Conservation (phyloP, 1,140 invertebrate genomes). For the Lepidostoma basale region DNA sequence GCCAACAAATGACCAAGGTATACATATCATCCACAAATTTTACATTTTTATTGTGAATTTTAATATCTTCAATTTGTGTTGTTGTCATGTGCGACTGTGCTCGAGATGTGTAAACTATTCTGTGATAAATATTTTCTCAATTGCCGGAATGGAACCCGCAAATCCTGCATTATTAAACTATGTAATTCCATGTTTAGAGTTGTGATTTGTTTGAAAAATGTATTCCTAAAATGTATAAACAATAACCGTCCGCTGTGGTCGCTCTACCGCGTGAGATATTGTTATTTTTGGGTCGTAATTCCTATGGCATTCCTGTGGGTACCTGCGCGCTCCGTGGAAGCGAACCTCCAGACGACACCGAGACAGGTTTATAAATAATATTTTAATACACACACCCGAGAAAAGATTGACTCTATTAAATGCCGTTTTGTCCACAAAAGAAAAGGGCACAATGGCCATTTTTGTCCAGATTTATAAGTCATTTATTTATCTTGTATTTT, state of each 20-base stretch:
- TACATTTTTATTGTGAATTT: no score
- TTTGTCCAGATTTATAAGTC: conserved; percentile 16
- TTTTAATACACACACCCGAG: conserved; percentile 36
- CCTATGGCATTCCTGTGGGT: conserved; percentile 7
- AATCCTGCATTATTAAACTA: no score
- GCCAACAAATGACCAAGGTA: no score
- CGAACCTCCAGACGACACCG: conserved; percentile 37
- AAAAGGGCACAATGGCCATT: conserved; percentile 21
- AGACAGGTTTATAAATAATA: conserved; percentile 42
- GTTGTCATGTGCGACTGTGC: no score
- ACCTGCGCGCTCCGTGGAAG: background rate
- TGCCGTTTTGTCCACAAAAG: conserved; percentile 34
- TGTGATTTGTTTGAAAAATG: background rate
- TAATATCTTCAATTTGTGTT: no score
- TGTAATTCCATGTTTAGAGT: no score
- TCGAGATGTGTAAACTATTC: no score
- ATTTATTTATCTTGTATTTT: conserved; percentile 8
- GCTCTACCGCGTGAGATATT: conserved; percentile 6
- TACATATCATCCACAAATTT: no score
- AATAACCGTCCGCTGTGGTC: background rate
- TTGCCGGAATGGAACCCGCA: no score
- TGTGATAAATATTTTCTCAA: no score
- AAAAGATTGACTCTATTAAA: conserved; percentile 42
- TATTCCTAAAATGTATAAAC: background rate
- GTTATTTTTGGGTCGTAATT: conserved; percentile 17